phyloP scores from a whole-genome alignment of 2,888 invertebrate species.

The Laothoe populi region DNA sequence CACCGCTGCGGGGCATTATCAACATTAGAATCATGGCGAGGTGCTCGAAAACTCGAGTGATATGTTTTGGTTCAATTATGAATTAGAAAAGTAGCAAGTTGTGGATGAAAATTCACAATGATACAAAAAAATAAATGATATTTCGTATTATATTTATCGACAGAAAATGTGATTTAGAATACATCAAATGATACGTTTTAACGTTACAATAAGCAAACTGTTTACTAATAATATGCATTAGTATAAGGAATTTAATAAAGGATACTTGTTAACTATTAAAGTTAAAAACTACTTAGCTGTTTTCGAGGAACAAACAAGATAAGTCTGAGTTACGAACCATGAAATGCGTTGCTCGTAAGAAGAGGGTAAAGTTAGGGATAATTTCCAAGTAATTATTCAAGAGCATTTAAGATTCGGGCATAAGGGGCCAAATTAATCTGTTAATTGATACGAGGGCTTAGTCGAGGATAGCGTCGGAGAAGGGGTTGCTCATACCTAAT shows the following conservation, averaged over 20 bases:
- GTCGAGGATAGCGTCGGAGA: conserved; percentile 15
- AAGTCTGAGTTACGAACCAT: not conserved
- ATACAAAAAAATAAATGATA: too few species aligned
- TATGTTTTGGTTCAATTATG: conserved; percentile 23
- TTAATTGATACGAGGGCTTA: conserved; percentile 21
- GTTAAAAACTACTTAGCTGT: not conserved
- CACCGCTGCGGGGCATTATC: conserved; percentile 84
- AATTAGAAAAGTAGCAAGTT: too few species aligned
- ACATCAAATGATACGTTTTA: too few species aligned
- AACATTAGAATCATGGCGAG: not conserved
- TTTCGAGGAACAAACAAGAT: not conserved
- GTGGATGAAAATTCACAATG: too few species aligned
- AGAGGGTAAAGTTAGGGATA: not conserved
- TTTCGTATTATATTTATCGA: too few species aligned
- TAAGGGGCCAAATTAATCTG: conserved; percentile 11
- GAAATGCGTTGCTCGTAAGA: not conserved
- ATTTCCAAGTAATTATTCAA: conserved; percentile 5
- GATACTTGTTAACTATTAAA: not conserved
- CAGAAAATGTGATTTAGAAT: too few species aligned
- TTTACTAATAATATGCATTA: too few species aligned
- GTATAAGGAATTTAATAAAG: too few species aligned
- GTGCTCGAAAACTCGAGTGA: not conserved
- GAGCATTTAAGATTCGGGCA: conserved; percentile 14
- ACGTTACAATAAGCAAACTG: too few species aligned
- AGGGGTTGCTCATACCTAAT: conserved; percentile 29